phyloP scores from a whole-genome alignment of 2,113 vertebrate genomes.

The Pelodiscus sinensis region DNA sequence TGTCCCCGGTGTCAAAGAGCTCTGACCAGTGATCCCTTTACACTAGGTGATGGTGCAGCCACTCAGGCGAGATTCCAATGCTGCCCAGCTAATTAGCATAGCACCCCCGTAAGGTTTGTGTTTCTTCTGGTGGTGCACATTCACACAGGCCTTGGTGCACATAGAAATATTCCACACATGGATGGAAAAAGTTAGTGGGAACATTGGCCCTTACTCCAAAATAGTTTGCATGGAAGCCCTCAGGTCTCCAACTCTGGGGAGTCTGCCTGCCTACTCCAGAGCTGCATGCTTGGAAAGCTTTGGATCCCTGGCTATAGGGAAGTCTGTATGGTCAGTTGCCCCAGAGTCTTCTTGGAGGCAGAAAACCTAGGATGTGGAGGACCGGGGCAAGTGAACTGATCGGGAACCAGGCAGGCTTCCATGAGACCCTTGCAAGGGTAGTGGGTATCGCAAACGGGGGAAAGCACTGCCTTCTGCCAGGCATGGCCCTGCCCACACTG shows the following conservation, averaged over 20 bases:
- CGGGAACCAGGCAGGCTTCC: neutral
- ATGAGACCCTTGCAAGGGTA: neutral
- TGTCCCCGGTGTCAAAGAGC: neutral
- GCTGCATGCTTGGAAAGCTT: neutral
- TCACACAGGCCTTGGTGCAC: too few relatives aligned
- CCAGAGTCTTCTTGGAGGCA: neutral
- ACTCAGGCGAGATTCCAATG: too few relatives aligned
- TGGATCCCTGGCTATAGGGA: neutral
- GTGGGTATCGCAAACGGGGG: too few relatives aligned
- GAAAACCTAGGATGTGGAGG: neutral
- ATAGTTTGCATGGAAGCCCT: neutral
- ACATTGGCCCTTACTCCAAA: neutral
- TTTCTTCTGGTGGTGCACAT: too few relatives aligned
- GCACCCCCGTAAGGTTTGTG: too few relatives aligned
- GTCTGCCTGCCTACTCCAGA: neutral
- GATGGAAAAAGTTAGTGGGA: too few relatives aligned
- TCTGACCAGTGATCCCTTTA: too few relatives aligned
- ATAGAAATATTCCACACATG: too few relatives aligned
- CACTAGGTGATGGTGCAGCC: too few relatives aligned
- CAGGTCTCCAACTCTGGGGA: neutral
- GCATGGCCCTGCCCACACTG: too few relatives aligned
- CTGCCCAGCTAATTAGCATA: too few relatives aligned
- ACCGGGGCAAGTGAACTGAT: neutral
- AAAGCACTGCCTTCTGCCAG: too few relatives aligned
- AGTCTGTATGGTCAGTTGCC: neutral